Base-by-base conservation (phyloP, 1,140 invertebrate genomes). In the Drosophila nikananu region DNA sequence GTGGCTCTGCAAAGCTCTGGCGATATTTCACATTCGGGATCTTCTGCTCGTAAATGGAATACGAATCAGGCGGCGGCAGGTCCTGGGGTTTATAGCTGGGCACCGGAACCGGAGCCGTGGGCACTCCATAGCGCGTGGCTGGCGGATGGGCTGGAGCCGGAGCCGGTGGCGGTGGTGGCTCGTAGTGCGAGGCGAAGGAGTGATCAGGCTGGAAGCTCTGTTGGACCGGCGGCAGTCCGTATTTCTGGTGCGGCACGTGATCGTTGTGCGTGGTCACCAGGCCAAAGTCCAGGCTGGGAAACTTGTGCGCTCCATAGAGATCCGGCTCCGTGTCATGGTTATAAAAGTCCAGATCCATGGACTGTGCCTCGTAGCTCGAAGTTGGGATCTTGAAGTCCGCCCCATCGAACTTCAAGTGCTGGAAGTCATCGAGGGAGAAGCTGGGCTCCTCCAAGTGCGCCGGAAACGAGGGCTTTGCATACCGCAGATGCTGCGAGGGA, bases 341-440 rank as follows among this genome's bases (percentile, higher is more conserved):
- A 35, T 92, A 92, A 12, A 92, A 86, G 67, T 92, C 83, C 10
- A 92, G 64, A 59, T 92, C 87, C 91, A 92, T 92, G 12, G 87
- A 76, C 67, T 92, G 87, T 0, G 80, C 80, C 44, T 92, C 91
- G 55, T 92, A 92, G 39, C 86, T 86, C 10, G 83, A 77, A 9
- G 90, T 61, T 10, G 86, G 82, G 3, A 92, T 70, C 49, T 89
- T 70, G 15, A 86, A 92, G 39, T 92, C 91, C 25, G 76, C 37
- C 3, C 70, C 72, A 55, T 92, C 91, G 44, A 92, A 83, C 58
- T 92, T 92, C 17, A 92, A 25, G 27, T 91, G 77, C 73, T 91
- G 81, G 39, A 91, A 91, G 48, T 89, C 84, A 7, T 91, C 80
- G 12, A 83, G 32, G 9, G 75, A 68, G n/a, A 78, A 89, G 46